phyloP scores from a whole-genome alignment of 2,113 vertebrate species.

The Malurus melanocephalus region DNA sequence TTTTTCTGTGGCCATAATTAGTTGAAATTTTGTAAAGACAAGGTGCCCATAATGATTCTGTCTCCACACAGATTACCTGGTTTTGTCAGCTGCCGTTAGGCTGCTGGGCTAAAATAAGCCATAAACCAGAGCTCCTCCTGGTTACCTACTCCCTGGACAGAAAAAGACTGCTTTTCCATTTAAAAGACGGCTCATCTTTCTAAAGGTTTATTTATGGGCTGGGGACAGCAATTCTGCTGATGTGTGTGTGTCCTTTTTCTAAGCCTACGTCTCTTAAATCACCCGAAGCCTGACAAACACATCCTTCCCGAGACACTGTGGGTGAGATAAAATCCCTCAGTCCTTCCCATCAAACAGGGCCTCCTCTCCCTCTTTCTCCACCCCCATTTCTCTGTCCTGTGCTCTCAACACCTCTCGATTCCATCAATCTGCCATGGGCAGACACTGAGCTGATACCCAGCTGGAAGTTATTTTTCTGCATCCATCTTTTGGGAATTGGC shows the following conservation, averaged over 20 bases:
- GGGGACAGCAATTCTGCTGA: background rate
- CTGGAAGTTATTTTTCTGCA: background rate
- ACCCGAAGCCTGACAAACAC: background rate
- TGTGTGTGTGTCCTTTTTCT: background rate
- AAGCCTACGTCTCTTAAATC: background rate
- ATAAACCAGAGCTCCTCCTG: background rate
- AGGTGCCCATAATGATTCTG: background rate
- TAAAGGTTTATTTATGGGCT: background rate
- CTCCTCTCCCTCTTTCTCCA: background rate
- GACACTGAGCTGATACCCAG: background rate
- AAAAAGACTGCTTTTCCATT: background rate
- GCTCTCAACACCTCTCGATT: background rate
- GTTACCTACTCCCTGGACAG: background rate
- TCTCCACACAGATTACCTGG: background rate
- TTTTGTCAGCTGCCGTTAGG: background rate
- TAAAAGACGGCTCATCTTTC: background rate
- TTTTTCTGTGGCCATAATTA: background rate
- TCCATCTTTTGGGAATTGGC: background rate
- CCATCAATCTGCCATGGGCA: background rate
- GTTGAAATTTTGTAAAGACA: background rate
- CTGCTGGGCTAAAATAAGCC: background rate
- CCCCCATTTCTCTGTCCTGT: background rate
- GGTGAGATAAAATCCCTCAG: background rate
- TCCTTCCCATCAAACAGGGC: background rate
- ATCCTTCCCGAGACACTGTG: background rate